Conservation (phyloP, 1,140 invertebrate genomes). For the Trypoxylus dichotomus region DNA sequence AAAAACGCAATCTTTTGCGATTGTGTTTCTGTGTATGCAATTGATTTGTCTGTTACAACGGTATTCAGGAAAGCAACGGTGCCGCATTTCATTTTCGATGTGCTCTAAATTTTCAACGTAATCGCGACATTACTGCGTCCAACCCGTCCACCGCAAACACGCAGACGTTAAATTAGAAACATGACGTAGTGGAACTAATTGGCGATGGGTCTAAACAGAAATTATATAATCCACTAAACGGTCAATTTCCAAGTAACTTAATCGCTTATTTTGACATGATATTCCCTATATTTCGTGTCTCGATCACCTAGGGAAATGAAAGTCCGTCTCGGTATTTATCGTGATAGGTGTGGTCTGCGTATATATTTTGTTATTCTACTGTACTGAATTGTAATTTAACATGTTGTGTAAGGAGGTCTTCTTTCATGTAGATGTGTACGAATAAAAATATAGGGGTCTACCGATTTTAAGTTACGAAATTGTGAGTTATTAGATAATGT, state of each 20-base stretch:
- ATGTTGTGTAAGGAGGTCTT: not conserved
- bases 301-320: not conserved
- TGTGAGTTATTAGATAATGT: too few relatives aligned
- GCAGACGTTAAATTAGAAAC: not conserved
- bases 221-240: not conserved
- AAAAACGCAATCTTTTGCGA: not conserved
- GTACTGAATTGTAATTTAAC: not conserved
- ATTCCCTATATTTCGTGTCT: not conserved
- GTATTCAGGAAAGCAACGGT: not conserved
- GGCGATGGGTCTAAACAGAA: not conserved
- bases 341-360: not conserved
- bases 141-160: not conserved
- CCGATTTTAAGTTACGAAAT: not conserved
- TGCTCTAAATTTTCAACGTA: not conserved
- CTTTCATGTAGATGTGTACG: not conserved
- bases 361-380: not conserved
- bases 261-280: not conserved
- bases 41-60: not conserved
- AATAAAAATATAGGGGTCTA: not conserved
- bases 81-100: not conserved
- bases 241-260: not conserved
- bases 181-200: not conserved
- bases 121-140: not conserved
- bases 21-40: not conserved
- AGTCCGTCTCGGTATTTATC: not conserved